Base-by-base conservation (phyloP, 2,113 vertebrate species). In the Aptenodytes forsteri region DNA sequence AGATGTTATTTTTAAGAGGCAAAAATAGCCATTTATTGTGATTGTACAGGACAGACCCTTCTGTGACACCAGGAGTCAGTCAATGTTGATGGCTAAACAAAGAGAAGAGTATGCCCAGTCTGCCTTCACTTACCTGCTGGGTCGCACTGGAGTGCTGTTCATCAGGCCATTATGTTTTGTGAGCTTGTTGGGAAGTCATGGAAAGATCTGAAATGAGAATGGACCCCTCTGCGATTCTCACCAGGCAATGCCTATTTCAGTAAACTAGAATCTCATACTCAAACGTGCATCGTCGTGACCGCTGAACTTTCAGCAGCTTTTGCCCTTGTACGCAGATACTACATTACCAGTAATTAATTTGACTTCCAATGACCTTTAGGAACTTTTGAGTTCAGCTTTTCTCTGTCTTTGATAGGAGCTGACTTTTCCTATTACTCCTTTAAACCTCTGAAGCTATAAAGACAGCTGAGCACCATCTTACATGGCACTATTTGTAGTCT, bases 401-500 rank as follows among this genome's bases (percentile, higher is more conserved):
- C 22, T 56, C 30, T 47, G 25, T 20, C 64, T 70, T 70, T 62
- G 34, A n/a, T 25, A 81, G 65, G 36, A 62, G 32, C 34, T 84
- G 34, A 27, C 16, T 86, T 86, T 59, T 61, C 25, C 49, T 56
- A 7, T 42, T 61, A 59, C 18, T 77, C 18, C 19, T 49, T 73
- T 38, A 73, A 69, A 89, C 49, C 44, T 89, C 44, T 83, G 67
- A 59, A 88, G 44, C 23, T 23, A 10, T 30, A 44, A 55, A 38
- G 49, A 38, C 47, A 64, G 49, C 55, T 38, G 44, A 76, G 47
- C 13, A 3, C 22, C 44, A 42, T 42, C 69, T 49, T 72, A 64
- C 17, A 10, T 0, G 1, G 29, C 49, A 78, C 2, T 0, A 0
- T n/a, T 40, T 73, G 27, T 17, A 65, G 32, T 55, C 49, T 38